A percentile compares a stretch with the other conserved stretches of the same genome.
Conservation (phyloP, 2,113 vertebrate genomes). For the Lampris megalopsis region DNA sequence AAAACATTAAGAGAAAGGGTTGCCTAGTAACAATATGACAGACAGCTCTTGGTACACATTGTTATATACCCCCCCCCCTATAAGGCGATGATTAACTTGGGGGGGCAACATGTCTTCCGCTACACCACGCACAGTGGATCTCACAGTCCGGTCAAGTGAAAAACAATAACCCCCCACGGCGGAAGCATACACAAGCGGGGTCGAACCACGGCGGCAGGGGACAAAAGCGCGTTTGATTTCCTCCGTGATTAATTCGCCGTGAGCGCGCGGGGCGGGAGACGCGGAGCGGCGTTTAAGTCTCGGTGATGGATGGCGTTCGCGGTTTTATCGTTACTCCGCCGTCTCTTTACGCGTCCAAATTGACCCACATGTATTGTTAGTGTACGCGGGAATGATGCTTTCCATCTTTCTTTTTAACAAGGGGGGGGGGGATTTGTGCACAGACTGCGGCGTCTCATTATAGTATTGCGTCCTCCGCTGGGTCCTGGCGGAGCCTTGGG, state of each 20-base stretch:
- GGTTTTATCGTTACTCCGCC: constrained; percentile 62
- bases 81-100: constrained; percentile 22
- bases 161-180: constrained; percentile 34
- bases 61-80: not conserved
- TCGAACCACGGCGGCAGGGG: constrained; percentile 44
- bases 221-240: constrained; percentile 55
- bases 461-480: constrained; percentile 73
- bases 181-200: constrained; percentile 31
- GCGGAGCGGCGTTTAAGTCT: constrained; percentile 53
- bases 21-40: constrained; percentile 18
- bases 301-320: constrained; percentile 58
- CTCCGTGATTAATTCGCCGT: constrained; percentile 46
- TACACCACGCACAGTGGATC: constrained; percentile 54
- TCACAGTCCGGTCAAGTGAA: constrained; percentile 26
- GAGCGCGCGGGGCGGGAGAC: constrained; percentile 1
- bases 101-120: constrained; percentile 43
- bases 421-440: constrained; percentile 82
- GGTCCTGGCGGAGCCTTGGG: constrained; percentile 74
- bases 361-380: constrained; percentile 64
- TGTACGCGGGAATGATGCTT: constrained; percentile 68
- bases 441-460: constrained; percentile 83
- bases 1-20: too few relatives aligned
- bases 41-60: constrained; percentile 9
- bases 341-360: constrained; percentile 57
- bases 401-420: constrained; percentile 78